A percentile compares a stretch with the other conserved stretches of the same genome.
These are phyloP conservation scores for Chloropsis cyanopogon DNA, from an alignment of 2,113 vertebrate species.

Conservation along the genomic window DNA sequence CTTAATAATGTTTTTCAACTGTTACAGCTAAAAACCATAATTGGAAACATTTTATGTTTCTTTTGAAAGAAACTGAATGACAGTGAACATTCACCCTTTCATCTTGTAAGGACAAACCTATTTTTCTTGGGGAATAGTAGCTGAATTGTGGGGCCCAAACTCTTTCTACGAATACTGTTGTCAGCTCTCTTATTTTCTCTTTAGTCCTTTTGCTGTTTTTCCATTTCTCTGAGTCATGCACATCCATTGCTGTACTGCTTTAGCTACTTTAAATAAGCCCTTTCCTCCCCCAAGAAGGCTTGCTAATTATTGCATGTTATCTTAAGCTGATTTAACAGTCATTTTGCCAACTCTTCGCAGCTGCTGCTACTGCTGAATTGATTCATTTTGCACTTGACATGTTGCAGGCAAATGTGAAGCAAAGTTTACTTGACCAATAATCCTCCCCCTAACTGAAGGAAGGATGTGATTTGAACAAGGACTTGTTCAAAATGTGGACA, in stretches of 20 bases:
- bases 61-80: neutral
- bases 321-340: neutral
- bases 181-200: neutral
- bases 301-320: conserved; percentile 32
- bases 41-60: neutral
- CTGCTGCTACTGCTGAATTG: conserved; percentile 13
- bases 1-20: neutral
- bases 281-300: neutral
- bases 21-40: neutral
- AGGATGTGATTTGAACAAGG: neutral
- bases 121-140: neutral
- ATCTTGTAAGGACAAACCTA: neutral
- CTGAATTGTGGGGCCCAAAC: neutral
- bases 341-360: neutral
- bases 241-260: neutral
- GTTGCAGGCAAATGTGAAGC: neutral
- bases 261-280: neutral
- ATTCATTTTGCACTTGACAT: conserved; percentile 6
- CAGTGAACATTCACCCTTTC: neutral
- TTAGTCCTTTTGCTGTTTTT: neutral
- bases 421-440: conserved; percentile 31
- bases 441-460: neutral
- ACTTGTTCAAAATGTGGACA: neutral
- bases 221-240: neutral
- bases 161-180: neutral